A percentile compares a stretch with the other conserved stretches of the same genome.
Conservation (phyloP, 2,888 invertebrate species). For the Cephus pulcher region DNA sequence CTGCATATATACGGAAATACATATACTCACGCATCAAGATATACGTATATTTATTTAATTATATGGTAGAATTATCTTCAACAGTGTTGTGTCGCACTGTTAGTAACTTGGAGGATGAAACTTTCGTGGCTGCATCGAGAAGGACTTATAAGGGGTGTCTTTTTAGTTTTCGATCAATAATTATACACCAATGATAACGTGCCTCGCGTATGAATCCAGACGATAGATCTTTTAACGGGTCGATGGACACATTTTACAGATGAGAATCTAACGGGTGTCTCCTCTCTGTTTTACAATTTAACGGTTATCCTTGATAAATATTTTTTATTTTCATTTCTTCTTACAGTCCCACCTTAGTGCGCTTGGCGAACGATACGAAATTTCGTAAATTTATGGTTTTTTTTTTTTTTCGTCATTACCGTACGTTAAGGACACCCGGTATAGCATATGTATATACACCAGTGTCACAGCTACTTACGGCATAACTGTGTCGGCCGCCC, state of each 20-base stretch:
- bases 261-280: not conserved
- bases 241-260: not conserved
- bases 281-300: not conserved
- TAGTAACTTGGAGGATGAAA: not conserved
- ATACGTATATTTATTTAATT: not conserved
- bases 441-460: not conserved
- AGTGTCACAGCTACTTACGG: constrained; percentile 28
- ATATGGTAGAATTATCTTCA: not conserved
- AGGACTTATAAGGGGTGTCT: not conserved
- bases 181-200: not conserved
- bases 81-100: not conserved
- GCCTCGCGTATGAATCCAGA: not conserved
- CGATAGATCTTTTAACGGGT: not conserved
- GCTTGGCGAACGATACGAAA: not conserved
- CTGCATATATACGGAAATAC: not conserved
- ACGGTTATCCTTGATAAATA: not conserved
- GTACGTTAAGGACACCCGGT: not conserved
- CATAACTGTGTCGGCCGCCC: constrained; percentile 37
- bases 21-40: not conserved
- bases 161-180: not conserved
- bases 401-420: not conserved
- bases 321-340: not conserved
- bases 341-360: not conserved
- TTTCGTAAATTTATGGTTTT: not conserved
- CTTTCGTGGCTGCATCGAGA: not conserved